Conservation (phyloP, 2,797 vertebrate genomes). For the Poliocrania exsul region DNA sequence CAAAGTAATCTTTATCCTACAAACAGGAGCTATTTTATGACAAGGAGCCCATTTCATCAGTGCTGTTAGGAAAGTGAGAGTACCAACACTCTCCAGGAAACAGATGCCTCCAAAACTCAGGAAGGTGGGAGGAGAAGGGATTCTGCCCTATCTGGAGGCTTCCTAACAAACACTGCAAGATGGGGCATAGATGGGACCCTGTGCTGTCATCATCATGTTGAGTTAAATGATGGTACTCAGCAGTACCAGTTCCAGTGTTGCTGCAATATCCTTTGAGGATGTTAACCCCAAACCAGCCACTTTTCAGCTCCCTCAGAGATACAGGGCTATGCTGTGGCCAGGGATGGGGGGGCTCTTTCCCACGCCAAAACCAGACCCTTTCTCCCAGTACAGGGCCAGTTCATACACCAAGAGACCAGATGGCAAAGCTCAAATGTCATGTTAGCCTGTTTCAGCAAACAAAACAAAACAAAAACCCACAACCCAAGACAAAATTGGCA, state of each 20-base stretch:
- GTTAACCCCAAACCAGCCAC: neutral
- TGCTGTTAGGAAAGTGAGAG: neutral
- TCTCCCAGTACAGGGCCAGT: neutral
- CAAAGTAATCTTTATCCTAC: neutral
- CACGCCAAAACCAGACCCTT: neutral
- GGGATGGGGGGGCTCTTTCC: neutral
- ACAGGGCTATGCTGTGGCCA: neutral
- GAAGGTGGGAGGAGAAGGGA: neutral
- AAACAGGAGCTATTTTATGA: neutral
- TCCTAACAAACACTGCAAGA: neutral
- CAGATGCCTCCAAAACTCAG: neutral
- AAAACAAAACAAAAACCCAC: neutral
- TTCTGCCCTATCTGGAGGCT: neutral
- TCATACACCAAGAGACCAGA: rapidly evolving
- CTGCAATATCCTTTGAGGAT: neutral
- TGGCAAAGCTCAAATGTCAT: neutral
- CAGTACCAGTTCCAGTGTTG: neutral
- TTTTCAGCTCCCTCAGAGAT: neutral
- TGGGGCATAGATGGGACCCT: rapidly evolving
- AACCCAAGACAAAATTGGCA: neutral
- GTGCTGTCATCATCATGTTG: rapidly evolving
- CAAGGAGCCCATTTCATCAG: rapidly evolving
- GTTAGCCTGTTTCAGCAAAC: neutral
- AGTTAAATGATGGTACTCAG: neutral
- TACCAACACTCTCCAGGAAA: neutral